Percentiles rank a stretch among this genome's conserved stretches.
These are phyloP conservation scores for Tenthredo scrophulariae DNA, from an alignment of 2,888 invertebrate species.

Conservation along the genomic window DNA sequence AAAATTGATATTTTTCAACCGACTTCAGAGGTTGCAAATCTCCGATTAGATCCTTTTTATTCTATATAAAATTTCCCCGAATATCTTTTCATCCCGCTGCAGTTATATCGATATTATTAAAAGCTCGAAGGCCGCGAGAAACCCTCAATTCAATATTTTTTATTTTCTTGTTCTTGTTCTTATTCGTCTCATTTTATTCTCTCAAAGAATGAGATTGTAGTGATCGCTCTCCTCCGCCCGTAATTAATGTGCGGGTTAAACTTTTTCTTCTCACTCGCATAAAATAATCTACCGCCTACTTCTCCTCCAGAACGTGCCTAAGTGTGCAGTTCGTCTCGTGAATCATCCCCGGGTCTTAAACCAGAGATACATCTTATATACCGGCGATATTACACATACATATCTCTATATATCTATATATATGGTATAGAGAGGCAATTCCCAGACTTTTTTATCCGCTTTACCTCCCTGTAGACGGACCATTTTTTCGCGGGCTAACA, in stretches of 20 bases:
- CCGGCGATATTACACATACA: neutral
- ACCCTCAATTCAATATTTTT: neutral
- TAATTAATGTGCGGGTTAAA: conserved; percentile 43
- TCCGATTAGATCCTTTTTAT: neutral
- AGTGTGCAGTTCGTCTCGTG: conserved; percentile 16
- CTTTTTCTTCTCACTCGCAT: conserved; percentile 32
- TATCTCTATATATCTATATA: too few relatives aligned
- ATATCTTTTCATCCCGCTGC: neutral
- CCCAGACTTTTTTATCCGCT: neutral
- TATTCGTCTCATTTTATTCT: neutral
- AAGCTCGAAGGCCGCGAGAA: conserved; percentile 5
- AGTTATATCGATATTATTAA: conserved; percentile 15
- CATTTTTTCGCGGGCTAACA: neutral
- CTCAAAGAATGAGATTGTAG: neutral
- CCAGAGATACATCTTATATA: neutral
- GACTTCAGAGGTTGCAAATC: neutral
- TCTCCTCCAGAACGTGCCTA: neutral
- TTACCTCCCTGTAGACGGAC: neutral
- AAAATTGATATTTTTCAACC: conserved; percentile 2
- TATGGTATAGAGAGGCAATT: neutral
- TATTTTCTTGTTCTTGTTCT: neutral
- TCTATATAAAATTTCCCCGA: conserved; percentile 14
- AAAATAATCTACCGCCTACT: conserved; percentile 32
- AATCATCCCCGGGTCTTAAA: conserved; percentile 23
- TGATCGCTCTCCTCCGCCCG: conserved; percentile 20